A percentile compares a stretch with the other conserved stretches of the same genome.
Conservation (phyloP, 2,888 invertebrate genomes). For the Drosophila histrio region DNA sequence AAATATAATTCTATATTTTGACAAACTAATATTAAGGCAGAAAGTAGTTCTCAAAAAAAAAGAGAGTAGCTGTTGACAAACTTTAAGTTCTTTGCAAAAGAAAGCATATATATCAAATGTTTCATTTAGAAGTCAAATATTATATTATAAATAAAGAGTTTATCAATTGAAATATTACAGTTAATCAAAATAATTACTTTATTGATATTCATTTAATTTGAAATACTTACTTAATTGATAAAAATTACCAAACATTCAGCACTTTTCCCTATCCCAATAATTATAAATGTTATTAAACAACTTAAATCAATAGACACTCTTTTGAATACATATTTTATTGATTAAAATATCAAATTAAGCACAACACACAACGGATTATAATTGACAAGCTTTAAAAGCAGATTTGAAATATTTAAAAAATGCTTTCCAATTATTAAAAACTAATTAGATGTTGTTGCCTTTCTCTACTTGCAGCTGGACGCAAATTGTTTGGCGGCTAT, state of each 20-base stretch:
- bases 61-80: background rate
- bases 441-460: background rate
- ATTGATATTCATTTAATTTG: no score
- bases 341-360: background rate
- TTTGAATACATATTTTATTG: background rate
- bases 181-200: no score
- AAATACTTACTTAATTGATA: no score
- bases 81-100: background rate
- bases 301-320: background rate
- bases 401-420: background rate
- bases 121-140: no score
- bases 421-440: background rate
- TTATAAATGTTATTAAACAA: background rate
- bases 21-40: background rate
- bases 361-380: no score
- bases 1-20: background rate
- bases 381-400: no score
- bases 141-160: no score
- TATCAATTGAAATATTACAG: no score
- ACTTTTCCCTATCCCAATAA: background rate
- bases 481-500: conserved; percentile 93
- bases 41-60: background rate
- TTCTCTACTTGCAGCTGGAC: conserved; percentile 82
- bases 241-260: no score
- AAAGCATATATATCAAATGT: background rate